Evolutionary conservation across 1,140 invertebrate species (phyloP), one percentile per base, ranked within the genome.

Genomic region (Papilio helenus): DNA sequence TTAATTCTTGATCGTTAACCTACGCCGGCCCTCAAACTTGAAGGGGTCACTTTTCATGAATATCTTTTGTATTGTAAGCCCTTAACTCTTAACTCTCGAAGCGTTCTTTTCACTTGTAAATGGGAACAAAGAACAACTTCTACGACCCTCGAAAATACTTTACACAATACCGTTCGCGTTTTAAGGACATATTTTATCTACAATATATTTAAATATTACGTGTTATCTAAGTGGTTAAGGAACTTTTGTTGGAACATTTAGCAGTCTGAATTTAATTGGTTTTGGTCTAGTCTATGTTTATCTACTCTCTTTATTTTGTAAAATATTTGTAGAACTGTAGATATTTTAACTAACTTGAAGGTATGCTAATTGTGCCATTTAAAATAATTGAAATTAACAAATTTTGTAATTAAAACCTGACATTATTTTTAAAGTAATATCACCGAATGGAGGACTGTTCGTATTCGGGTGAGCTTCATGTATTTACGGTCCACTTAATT

Each of bases 41-140:
- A 74, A 16, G 42, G 42, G 72, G 44, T 74, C 72, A 74, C 42
- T 74, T 74, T 74, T 44, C 39, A 74, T 74, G 72, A 74, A 74
- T 49, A 49, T 74, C 44, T 44, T 74, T 74, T 74, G 72, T 74
- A 74, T 23, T 74, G 44, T 29, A 74, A 49, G 12, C 14, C 23
- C 72, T 74, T 74, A 74, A 74, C 61, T 68, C 61, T 68, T 68
- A 68, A 68, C n/a, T 74, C 72, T 49, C 72, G 72, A 51, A 74
- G 39, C 72, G 72, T 49, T 74, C 72, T 74, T 74, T 74, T 74
- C 72, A 16, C 26, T 44, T 73, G 72, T 49, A 73, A 73, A 42
- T 74, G 72, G 72, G 72, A 74, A 74, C 72, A 74, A 74, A 74
- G 72, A 74, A 74, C 72, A 74, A 74, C 72, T 74, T 51, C 72